phyloP scores from a whole-genome alignment of 2,888 invertebrate species.

The Oasisia sp. region DNA sequence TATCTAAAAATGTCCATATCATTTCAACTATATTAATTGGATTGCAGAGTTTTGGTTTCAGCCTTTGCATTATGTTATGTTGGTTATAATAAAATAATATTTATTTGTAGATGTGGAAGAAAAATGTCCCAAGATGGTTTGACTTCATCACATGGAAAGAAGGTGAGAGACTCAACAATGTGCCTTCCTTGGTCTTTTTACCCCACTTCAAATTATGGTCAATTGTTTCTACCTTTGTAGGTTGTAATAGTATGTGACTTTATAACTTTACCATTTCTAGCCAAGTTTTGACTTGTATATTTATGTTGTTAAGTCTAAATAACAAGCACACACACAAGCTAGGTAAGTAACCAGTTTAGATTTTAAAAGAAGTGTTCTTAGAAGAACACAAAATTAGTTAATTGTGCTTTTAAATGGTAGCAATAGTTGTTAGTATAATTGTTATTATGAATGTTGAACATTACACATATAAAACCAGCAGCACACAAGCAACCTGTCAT shows the following conservation, averaged over 20 bases:
- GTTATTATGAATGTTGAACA: not conserved
- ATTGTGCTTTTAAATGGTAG: not conserved
- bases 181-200: no score
- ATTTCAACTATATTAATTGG: not conserved
- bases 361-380: no score
- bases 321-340: no score
- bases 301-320: no score
- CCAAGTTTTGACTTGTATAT: no score
- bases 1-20: not conserved
- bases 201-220: no score
- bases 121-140: not conserved
- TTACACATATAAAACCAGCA: not conserved
- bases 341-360: no score
- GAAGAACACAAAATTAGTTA: no score
- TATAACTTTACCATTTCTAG: no score
- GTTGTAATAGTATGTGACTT: no score
- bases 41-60: not conserved
- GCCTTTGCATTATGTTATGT: not conserved
- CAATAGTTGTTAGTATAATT: not conserved
- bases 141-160: not conserved
- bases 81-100: not conserved
- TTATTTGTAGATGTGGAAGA: not conserved
- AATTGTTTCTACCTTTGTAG: no score
- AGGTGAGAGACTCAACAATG: not conserved
- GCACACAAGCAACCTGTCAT: no score